Evolutionary conservation across 1,140 invertebrate genomes (phyloP), one percentile per base, ranked within the genome.

Genomic region (Pararge aegeria): DNA sequence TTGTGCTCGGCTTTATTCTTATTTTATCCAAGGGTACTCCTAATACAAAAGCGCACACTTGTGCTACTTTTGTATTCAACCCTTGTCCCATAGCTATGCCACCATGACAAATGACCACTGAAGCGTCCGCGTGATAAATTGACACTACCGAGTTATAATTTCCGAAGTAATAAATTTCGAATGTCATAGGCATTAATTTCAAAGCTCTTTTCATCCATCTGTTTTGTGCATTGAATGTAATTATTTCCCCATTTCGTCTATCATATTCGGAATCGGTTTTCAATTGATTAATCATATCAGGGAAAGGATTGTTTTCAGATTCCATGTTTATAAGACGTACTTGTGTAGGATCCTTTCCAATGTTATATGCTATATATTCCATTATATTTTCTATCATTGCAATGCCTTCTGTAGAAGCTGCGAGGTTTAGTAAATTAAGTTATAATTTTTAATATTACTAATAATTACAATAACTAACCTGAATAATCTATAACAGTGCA

Each of bases 51-150:
- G 95, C 95, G 53, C 92, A 93, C 6, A 94, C 92, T 92, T 97
- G 96, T 37, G 93, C 93, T 2, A 94, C 92, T 93, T 96, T 91
- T 0, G 93, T 93, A 67, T 93, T 95, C 54, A 97, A 93, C 4
- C 96, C 96, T 90, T 97, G 96, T 1, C 96, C 96, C 81, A 95
- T 94, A 91, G 97, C 96, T 38, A 96, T 93, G 18, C 96, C 96
- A 44, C 94, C 95, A 70, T 96, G 95, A 16, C 90, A 88, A 21
- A 97, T 88, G 0, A 93, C 91, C 0, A 97, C 94, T 0, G 94
- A 94, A 7, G 94, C 95, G 89, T 97, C 96, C 0, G 87, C 86
- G 37, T 94, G 93, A 79, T 94, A 96, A 46, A 97, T 92, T 5
- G 94, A 93, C 0, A 97, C 90, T 7, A 94, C 82, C 0, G 92